Evolutionary conservation across 2,888 invertebrate genomes (phyloP), one percentile per base, ranked within the genome.

Genomic region (Drosophila gaucha): DNA sequence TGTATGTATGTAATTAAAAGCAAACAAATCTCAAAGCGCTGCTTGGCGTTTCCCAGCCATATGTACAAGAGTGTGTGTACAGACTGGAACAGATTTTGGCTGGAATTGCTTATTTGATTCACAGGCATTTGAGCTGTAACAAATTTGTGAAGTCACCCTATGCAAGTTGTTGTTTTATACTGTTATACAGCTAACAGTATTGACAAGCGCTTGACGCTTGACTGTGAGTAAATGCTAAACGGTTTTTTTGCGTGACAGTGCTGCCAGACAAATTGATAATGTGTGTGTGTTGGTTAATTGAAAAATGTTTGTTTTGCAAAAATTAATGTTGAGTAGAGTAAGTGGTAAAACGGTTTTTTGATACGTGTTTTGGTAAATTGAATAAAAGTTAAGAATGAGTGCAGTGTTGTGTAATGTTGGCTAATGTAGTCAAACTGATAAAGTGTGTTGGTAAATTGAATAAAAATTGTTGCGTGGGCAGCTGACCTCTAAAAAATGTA

Each of bases 1-100:
- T 60, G 66, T 71, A 54, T 60, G 66, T 71, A 52, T 64, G 66
- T 59, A 86, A 80, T 80, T 80, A 80, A 85, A 87, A 74, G 65
- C 65, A 63, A 85, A 82, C 87, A 82, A 87, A 87, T 85, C 65
- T 71, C 24, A 6, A 49, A 41, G 33, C 50, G 44, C 14, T 12
- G 35, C 33, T 30, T 41, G n/a, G n/a, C n/a, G n/a, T 46, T 78
- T 78, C 82, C 49, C 75, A 78, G 41, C 60, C 14, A 18, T 20
- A n/a, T 31, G 28, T 36, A 22, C 24, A 3, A 31, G 18, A 35
- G 38, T 30, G 31, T 47, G 44, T 62, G 62, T 59, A 38, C 44
- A 50, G 51, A 33, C 14, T 44, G 31, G 24, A 70, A 59, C 33
- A 51, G 76, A 64, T 39, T 72, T 75, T 38, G 76, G 59, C 54